Conservation (phyloP, 2,888 invertebrate genomes). For the Oscheius myriophilus region DNA sequence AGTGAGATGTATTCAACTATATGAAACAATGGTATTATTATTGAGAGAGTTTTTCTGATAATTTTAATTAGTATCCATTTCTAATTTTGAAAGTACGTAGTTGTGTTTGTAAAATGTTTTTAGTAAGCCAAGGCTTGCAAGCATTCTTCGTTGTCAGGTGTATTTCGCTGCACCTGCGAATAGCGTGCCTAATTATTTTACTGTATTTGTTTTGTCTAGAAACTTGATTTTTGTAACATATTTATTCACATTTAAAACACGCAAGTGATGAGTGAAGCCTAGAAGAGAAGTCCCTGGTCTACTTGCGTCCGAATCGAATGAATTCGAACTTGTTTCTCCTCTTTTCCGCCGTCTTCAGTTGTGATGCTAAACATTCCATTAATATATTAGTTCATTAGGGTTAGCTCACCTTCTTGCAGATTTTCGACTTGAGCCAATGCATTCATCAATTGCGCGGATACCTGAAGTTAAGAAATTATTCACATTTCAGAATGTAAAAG, state of each 20-base stretch:
- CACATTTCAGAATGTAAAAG: background rate
- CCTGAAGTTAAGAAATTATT: constrained; percentile 23
- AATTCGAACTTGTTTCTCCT: constrained; percentile 70
- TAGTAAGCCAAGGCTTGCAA: too few species aligned
- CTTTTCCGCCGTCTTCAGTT: constrained; percentile 65
- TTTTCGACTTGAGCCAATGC: constrained; percentile 58
- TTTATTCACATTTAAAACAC: constrained; percentile 29
- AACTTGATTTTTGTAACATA: constrained; percentile 15
- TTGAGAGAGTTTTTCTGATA: too few species aligned
- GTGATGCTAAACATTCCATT: constrained; percentile 33
- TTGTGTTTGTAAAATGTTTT: too few species aligned
- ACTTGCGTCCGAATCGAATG: constrained; percentile 69
- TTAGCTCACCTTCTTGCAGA: constrained; percentile 52
- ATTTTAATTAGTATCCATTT: too few species aligned
- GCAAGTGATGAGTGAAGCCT: constrained; percentile 33
- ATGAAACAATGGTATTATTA: too few species aligned
- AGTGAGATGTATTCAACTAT: too few species aligned
- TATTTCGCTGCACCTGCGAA: too few species aligned
- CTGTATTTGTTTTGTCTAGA: too few species aligned
- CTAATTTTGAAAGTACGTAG: too few species aligned
- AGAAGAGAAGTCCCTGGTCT: constrained; percentile 31
- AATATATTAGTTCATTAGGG: background rate
- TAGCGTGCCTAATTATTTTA: too few species aligned
- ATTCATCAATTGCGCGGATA: constrained; percentile 46
- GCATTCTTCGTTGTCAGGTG: too few species aligned